Base-by-base conservation (phyloP, 2,888 invertebrate species). In the Cylloceria caligata region DNA sequence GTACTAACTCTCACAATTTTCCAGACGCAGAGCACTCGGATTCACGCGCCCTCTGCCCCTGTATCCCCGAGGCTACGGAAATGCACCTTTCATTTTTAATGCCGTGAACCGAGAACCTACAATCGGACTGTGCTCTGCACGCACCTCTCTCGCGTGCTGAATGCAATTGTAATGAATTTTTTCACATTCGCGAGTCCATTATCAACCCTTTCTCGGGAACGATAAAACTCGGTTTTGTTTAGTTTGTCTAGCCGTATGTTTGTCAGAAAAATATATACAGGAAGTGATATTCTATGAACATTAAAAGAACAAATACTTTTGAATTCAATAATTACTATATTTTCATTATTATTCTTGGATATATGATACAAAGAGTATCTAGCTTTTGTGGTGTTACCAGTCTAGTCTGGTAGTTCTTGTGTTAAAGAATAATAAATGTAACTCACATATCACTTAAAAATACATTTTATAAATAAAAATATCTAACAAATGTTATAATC, bases 121-220 rank as follows among this genome's bases (percentile, higher is more conserved):
- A 82, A 84, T 83, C 85, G 83, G 82, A 82, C 83, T 62, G 80
- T 83, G 82, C 83, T 84, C 30, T 27, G 83, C 87, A 86, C 85
- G 81, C 81, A 81, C 78, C 73, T 64, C 64, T 27, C 16, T 81
- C 65, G 81, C 81, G 81, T 81, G 81, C 45, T 81, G 83, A 85
- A 86, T 86, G 85, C 86, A 86, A 86, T 87, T 83, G 86, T 85
- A 86, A 86, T 86, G 83, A 83, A 83, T 72, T 60, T 67, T 62
- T 39, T 49, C 55, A 49, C 71, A 78, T 77, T 85, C 76, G 71
- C 76, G 62, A 65, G 55, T 75, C 55, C 34, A 69, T 74, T 74
- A 81, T 81, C 81, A 65, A 71, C 45, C 47, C 36, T 45, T 62
- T 34, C 72, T 16, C 16, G 34, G 1, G 62, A 30, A 57, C 27